phyloP scores from a whole-genome alignment of 2,888 invertebrate genomes.

The Cabera pusaria region DNA sequence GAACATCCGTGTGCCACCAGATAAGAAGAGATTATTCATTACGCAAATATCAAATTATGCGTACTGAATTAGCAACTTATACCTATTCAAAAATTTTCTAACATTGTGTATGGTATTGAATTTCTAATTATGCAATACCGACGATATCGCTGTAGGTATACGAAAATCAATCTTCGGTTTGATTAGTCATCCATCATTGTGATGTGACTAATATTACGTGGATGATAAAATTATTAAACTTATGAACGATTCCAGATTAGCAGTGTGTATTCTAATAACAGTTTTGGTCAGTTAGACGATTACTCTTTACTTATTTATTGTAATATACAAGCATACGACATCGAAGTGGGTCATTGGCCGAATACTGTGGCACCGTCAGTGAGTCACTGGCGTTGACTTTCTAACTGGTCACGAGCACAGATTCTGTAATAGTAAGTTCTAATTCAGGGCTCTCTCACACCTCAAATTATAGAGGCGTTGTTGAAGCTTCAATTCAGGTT shows the following conservation, averaged over 20 bases:
- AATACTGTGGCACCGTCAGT: conserved; percentile 62
- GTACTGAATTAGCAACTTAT: conserved; percentile 6
- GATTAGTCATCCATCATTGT: too few relatives aligned
- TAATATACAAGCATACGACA: conserved; percentile 46
- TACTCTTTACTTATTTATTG: conserved; percentile 27
- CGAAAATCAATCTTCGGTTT: too few relatives aligned
- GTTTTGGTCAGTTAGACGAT: conserved; percentile 13
- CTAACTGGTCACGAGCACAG: conserved; percentile 43
- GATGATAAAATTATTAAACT: conserved; percentile 1
- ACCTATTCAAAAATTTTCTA: too few relatives aligned
- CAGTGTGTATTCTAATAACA: conserved; percentile 5
- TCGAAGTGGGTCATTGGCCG: conserved; percentile 77
- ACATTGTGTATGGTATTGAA: too few relatives aligned
- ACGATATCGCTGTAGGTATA: too few relatives aligned
- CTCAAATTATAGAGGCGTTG: conserved; percentile 23
- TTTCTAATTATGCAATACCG: too few relatives aligned
- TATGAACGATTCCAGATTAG: neutral
- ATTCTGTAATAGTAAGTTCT: conserved; percentile 9
- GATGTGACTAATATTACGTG: too few relatives aligned
- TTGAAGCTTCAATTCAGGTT: conserved; percentile 24
- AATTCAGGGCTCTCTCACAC: conserved; percentile 32
- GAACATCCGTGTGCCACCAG: conserved; percentile 19
- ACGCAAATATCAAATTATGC: conserved; percentile 10
- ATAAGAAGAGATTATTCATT: conserved; percentile 23
- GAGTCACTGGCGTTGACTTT: conserved; percentile 64